phyloP scores from a whole-genome alignment of 2,113 vertebrate genomes.

The Protobothrops mucrosquamatus region DNA sequence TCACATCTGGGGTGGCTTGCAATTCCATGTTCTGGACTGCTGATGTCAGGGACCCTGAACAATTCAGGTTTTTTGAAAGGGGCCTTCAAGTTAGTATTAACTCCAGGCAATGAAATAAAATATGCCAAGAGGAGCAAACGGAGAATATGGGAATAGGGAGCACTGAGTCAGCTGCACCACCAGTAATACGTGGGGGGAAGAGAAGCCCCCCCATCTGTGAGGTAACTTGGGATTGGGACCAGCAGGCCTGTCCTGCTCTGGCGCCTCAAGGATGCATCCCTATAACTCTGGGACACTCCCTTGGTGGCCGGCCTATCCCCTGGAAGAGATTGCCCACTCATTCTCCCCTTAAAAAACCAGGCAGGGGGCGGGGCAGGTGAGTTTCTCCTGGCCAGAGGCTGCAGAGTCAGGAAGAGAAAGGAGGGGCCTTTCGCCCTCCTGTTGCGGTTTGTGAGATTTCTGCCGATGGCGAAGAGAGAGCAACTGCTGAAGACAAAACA shows the following conservation, averaged over 20 bases:
- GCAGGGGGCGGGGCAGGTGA: background rate
- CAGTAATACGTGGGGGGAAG: conserved; percentile 20
- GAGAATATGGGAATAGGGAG: conserved; percentile 70
- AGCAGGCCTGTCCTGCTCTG: conserved; percentile 21
- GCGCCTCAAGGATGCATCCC: background rate
- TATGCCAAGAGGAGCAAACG: conserved; percentile 73
- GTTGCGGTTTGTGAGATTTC: background rate
- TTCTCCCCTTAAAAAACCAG: background rate
- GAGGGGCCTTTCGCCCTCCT: no score
- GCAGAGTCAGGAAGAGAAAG: background rate
- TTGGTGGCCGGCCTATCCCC: background rate
- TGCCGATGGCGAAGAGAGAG: background rate
- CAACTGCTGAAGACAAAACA: background rate
- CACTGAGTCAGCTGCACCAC: conserved; percentile 66
- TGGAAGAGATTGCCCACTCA: background rate
- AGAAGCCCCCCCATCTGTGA: background rate
- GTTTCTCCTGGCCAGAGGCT: background rate
- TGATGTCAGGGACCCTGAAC: background rate
- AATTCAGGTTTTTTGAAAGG: background rate
- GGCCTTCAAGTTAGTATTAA: background rate
- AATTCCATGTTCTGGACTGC: background rate
- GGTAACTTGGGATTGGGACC: background rate
- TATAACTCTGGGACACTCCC: background rate
- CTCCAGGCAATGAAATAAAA: conserved; percentile 70
- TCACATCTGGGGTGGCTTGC: background rate